Conservation (phyloP, 2,797 vertebrate species). For the Gallinago nigripennis region DNA sequence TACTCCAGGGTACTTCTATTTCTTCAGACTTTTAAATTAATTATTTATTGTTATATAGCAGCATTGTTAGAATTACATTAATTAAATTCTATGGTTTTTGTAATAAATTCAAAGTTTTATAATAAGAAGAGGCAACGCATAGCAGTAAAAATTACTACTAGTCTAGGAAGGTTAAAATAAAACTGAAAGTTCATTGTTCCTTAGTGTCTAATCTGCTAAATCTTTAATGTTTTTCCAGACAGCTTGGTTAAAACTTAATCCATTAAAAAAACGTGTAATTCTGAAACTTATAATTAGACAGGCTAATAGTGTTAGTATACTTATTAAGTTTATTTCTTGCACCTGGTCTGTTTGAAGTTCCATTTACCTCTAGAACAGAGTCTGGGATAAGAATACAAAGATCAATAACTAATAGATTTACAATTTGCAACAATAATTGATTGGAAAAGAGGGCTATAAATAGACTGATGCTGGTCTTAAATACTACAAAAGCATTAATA, state of each 20-base stretch:
- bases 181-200: neutral
- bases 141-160: neutral
- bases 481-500: neutral
- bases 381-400: neutral
- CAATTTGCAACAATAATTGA: neutral
- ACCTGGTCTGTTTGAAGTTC: neutral
- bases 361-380: neutral
- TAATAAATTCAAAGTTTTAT: conserved; percentile 25
- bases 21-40: neutral
- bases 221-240: neutral
- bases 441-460: neutral
- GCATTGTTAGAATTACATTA: neutral
- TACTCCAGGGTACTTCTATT: neutral
- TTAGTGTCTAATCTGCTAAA: conserved; percentile 25
- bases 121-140: neutral
- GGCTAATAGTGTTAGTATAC: neutral
- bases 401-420: conserved; percentile 8
- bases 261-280: neutral
- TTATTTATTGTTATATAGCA: neutral
- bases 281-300: conserved; percentile 5
- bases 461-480: neutral
- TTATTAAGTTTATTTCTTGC: neutral
- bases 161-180: conserved; percentile 8
- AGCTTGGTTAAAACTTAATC: conserved; percentile 15
- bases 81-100: conserved; percentile 5